phyloP scores from a whole-genome alignment of 2,797 vertebrate species.

The Ctenopoma kingsleyae region DNA sequence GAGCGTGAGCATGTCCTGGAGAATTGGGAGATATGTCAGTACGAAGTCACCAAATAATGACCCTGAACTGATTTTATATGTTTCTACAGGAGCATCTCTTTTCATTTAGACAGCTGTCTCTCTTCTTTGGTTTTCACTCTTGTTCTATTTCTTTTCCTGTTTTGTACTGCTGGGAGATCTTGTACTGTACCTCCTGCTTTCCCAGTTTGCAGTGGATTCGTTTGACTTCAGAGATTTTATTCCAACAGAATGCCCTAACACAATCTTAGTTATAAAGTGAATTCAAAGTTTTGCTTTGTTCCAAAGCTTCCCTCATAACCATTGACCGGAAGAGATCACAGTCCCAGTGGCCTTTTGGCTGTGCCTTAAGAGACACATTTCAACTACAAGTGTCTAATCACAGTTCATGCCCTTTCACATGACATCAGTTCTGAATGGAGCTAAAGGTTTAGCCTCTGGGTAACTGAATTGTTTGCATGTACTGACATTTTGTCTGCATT shows the following conservation, averaged over 20 bases:
- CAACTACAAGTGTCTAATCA: slow-evolving; percentile 60
- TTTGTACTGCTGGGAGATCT: slow-evolving; percentile 1
- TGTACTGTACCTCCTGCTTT: slow-evolving; percentile 1
- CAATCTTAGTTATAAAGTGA: not conserved
- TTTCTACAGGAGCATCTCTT: slow-evolving; percentile 23
- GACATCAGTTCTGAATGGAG: slow-evolving; percentile 64
- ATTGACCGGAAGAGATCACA: slow-evolving; percentile 59
- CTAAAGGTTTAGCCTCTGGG: slow-evolving; percentile 63
- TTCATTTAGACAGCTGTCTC: slow-evolving; percentile 14
- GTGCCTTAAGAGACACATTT: slow-evolving; percentile 66
- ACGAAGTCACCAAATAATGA: slow-evolving; percentile 55
- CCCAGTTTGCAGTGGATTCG: slow-evolving; percentile 4
- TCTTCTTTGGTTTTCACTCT: slow-evolving; percentile 1
- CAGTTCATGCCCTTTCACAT: slow-evolving; percentile 74
- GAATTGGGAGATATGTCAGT: slow-evolving; percentile 43
- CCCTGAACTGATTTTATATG: slow-evolving; percentile 35
- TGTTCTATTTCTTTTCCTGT: slow-evolving; percentile 5
- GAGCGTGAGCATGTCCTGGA: slow-evolving; percentile 47
- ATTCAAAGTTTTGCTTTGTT: slow-evolving; percentile 42
- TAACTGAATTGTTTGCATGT: slow-evolving; percentile 41
- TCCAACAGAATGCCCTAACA: slow-evolving; percentile 1
- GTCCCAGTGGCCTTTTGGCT: slow-evolving; percentile 47
- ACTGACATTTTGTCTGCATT: slow-evolving; percentile 63
- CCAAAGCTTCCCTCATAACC: slow-evolving; percentile 21
- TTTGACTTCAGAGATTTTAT: slow-evolving; percentile 23